A percentile compares a stretch with the other conserved stretches of the same genome.
Conservation (phyloP, 2,797 vertebrate species). For the Darevskia nairensis region DNA sequence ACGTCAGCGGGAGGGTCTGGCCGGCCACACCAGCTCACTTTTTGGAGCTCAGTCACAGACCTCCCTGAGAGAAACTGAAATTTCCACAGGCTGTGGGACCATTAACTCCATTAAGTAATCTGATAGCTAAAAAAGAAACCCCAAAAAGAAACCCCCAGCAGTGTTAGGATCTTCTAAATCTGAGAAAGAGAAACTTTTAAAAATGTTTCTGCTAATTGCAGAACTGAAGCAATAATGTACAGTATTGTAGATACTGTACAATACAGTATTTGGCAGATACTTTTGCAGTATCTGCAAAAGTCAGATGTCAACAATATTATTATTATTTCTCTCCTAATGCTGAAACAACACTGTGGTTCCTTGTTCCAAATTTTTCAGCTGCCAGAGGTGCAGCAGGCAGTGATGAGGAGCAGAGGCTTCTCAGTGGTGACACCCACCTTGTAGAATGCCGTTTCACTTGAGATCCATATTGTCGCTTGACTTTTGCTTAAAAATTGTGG, state of each 20-base stretch:
- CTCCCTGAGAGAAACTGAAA: slow-evolving; percentile 55
- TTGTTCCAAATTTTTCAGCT: no score
- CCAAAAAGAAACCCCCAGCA: no score
- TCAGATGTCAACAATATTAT: background rate
- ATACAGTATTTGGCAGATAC: no score
- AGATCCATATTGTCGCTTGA: no score
- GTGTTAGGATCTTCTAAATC: background rate
- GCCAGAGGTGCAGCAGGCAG: no score
- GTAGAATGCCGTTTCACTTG: no score
- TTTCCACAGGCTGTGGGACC: slow-evolving; percentile 36
- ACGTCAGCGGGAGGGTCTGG: slow-evolving; percentile 53
- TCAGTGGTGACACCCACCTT: no score
- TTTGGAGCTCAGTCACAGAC: slow-evolving; percentile 53
- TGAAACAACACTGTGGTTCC: background rate
- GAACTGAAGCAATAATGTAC: background rate
- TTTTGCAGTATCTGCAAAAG: background rate
- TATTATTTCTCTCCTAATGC: background rate
- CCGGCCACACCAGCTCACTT: slow-evolving; percentile 58
- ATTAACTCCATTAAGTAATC: background rate
- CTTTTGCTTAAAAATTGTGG: no score
- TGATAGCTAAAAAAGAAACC: background rate
- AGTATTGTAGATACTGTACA: background rate
- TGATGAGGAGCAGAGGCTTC: background rate
- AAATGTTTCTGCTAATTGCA: background rate
- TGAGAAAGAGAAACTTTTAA: background rate